Percentiles rank a stretch among this genome's conserved stretches.
phyloP scores from a whole-genome alignment of 2,113 vertebrate species.

The Carettochelys insculpta region DNA sequence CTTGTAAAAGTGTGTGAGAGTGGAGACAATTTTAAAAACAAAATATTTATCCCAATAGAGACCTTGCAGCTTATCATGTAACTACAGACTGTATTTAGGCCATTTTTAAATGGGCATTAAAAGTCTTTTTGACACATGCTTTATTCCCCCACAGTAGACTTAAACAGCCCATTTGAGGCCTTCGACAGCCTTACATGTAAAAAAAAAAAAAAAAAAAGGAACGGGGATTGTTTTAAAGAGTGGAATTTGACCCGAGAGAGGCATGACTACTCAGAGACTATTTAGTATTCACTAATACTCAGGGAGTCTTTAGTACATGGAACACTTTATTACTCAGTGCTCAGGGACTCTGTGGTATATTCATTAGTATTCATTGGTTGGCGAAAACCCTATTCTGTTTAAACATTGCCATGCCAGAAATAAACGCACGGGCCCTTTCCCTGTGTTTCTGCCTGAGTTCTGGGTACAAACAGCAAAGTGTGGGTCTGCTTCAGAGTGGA shows the following conservation, averaged over 20 bases:
- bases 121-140: constrained; percentile 74
- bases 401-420: background rate
- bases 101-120: constrained; percentile 72
- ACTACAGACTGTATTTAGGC: constrained; percentile 41
- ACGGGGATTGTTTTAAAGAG: constrained; percentile 61
- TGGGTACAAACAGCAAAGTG: background rate
- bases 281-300: constrained; percentile 58
- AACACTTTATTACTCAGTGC: constrained; percentile 66
- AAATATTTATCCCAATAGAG: constrained; percentile 63
- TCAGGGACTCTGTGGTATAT: background rate
- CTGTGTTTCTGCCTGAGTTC: background rate
- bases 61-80: constrained; percentile 66
- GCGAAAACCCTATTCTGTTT: background rate
- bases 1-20: constrained; percentile 31
- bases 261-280: constrained; percentile 61
- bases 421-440: background rate
- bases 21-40: constrained; percentile 57
- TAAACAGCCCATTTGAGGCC: constrained; percentile 44
- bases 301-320: constrained; percentile 58
- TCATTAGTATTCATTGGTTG: background rate
- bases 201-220: background rate
- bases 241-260: constrained; percentile 69
- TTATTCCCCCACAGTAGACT: constrained; percentile 66
- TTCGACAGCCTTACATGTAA: constrained; percentile 50
- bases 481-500: background rate